Evolutionary conservation across 1,140 invertebrate genomes (phyloP).

Genomic region (Copidosoma floridanum): DNA sequence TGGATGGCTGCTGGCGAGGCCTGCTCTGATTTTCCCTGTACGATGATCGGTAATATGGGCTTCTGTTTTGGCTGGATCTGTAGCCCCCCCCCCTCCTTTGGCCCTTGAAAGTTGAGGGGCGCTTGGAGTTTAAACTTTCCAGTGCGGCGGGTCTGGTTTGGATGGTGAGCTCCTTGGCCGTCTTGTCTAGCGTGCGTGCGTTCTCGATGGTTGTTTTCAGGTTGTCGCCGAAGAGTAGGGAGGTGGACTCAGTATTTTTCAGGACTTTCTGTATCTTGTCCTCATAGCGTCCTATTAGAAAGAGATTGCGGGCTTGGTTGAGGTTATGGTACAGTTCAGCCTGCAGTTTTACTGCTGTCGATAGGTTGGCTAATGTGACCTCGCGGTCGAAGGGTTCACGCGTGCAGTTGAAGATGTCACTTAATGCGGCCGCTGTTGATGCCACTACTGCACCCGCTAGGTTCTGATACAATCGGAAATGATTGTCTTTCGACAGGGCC

Average conservation of each 20-base stretch:
- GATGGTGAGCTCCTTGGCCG: neutral
- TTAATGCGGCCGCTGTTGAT: neutral
- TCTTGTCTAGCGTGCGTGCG: neutral
- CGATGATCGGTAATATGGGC: too few species aligned
- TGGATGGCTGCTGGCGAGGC: too few species aligned
- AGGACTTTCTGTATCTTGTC: neutral
- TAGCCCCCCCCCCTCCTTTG: neutral
- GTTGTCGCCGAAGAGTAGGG: conserved; percentile 13
- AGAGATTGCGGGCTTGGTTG: neutral
- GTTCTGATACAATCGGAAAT: neutral
- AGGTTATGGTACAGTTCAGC: neutral
- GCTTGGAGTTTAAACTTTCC: neutral
- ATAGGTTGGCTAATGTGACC: neutral
- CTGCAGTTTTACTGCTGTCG: neutral
- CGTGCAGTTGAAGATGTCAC: neutral
- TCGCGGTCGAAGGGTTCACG: neutral
- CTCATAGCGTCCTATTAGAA: neutral
- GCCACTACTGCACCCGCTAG: neutral
- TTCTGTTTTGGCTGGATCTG: too few species aligned
- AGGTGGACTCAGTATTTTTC: neutral
- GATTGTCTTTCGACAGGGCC: neutral
- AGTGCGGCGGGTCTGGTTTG: neutral
- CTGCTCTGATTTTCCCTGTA: too few species aligned
- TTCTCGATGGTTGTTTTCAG: conserved; percentile 2
- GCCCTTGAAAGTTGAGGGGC: neutral